phyloP scores from a whole-genome alignment of 2,113 vertebrate species.

The Cryptotis parvus region DNA sequence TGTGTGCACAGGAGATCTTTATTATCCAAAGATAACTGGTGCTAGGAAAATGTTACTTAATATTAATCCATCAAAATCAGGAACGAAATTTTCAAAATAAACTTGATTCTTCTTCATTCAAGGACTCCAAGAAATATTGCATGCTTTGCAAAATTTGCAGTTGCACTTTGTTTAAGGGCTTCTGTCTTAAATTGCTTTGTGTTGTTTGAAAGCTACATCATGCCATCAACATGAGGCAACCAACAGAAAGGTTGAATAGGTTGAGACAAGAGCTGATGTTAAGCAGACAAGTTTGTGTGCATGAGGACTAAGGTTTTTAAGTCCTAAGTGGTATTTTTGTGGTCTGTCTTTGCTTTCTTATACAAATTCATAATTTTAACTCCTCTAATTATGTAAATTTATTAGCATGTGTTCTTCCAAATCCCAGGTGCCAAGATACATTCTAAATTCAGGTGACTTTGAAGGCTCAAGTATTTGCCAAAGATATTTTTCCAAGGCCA shows the following conservation, averaged over 20 bases:
- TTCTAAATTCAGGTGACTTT: not conserved
- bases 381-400: not conserved
- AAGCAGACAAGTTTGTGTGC: not conserved
- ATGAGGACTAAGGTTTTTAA: not conserved
- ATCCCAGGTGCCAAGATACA: not conserved
- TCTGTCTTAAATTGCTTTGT: not conserved
- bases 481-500: not conserved
- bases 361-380: not conserved
- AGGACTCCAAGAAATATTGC: not conserved
- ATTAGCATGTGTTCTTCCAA: conserved; percentile 3
- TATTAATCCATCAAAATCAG: conserved; percentile 45
- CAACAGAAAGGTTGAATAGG: not conserved
- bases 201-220: not conserved
- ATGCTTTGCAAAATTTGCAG: not conserved
- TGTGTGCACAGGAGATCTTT: conserved; percentile 52
- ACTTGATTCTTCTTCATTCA: conserved; percentile 21
- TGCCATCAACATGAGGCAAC: not conserved
- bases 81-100: conserved; percentile 56
- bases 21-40: conserved; percentile 51
- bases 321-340: not conserved
- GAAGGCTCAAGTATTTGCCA: not conserved
- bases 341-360: not conserved
- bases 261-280: not conserved
- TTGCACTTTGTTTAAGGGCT: not conserved
- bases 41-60: conserved; percentile 54